Conservation (phyloP, 2,888 invertebrate genomes). For the Stictocephala bisonia region DNA sequence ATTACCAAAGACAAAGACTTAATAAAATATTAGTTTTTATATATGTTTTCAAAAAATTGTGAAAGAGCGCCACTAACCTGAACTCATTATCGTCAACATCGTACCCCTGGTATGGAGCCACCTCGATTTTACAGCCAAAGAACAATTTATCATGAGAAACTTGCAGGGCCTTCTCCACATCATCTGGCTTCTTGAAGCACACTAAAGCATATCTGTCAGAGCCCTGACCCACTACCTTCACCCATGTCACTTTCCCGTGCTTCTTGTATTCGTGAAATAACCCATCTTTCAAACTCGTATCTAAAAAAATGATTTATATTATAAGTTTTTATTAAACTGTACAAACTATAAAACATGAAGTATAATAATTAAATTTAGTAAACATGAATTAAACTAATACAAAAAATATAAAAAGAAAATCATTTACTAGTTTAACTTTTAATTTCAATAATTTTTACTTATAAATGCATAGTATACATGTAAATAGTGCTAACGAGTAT, state of each 20-base stretch:
- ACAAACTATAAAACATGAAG: too few species aligned
- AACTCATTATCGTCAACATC: slow-evolving; percentile 67
- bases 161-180: slow-evolving; percentile 95
- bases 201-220: slow-evolving; percentile 93
- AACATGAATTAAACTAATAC: too few species aligned
- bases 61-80: slow-evolving; percentile 57
- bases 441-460: too few species aligned
- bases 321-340: too few species aligned
- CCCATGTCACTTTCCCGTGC: slow-evolving; percentile 96
- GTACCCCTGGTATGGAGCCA: slow-evolving; percentile 89
- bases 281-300: slow-evolving; percentile 96
- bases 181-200: slow-evolving; percentile 97
- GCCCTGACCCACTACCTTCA: slow-evolving; percentile 92
- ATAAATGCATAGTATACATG: too few species aligned
- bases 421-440: too few species aligned
- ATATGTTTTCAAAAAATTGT: neutral
- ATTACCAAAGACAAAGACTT: too few species aligned
- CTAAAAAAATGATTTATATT: slow-evolving; percentile 70
- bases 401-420: too few species aligned
- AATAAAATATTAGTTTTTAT: too few species aligned
- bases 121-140: slow-evolving; percentile 97
- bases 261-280: slow-evolving; percentile 99
- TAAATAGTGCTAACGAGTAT: too few species aligned
- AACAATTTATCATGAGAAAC: slow-evolving; percentile 96
- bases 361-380: too few species aligned